Percentiles rank a stretch among this genome's conserved stretches.
phyloP scores from a whole-genome alignment of 2,113 vertebrate species.

The Gavia stellata region DNA sequence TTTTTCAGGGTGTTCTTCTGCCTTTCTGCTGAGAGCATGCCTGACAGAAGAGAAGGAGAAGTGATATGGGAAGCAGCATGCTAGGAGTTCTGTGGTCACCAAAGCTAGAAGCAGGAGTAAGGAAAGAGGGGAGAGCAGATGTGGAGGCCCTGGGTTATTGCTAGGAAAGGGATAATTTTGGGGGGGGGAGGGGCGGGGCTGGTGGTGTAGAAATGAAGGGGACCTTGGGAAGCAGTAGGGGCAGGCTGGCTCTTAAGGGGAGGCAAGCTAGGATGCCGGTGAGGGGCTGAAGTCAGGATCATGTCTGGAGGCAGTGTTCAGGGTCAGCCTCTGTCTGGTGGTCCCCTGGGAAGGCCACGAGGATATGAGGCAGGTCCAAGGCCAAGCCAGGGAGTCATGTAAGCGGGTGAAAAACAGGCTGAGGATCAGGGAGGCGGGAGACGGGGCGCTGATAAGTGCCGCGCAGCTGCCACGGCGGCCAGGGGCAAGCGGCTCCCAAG shows the following conservation, averaged over 20 bases:
- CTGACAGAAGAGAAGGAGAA: not conserved
- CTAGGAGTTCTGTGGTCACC: not conserved
- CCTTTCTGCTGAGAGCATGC: not conserved
- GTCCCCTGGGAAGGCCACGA: not conserved
- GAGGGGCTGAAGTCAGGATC: not conserved
- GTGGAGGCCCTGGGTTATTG: accelerated
- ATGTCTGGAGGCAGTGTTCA: not conserved
- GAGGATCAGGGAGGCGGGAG: not conserved
- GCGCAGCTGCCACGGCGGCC: accelerated
- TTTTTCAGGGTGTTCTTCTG: not conserved
- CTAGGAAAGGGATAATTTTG: not conserved
- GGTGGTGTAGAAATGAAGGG: not conserved
- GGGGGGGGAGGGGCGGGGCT: too few species aligned
- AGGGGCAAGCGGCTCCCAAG: not conserved
- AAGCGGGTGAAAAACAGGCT: not conserved
- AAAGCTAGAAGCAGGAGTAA: not conserved
- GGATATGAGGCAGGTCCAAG: not conserved
- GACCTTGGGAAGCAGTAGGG: not conserved
- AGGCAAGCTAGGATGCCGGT: not conserved
- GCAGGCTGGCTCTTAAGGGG: not conserved
- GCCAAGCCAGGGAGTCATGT: not conserved
- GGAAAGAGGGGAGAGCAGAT: not conserved
- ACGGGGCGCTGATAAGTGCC: accelerated
- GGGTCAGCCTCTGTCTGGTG: not conserved
- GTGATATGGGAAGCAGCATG: not conserved